These are phyloP conservation scores for Scopus umbretta DNA, from an alignment of 2,113 vertebrate species.

Conservation along the genomic window DNA sequence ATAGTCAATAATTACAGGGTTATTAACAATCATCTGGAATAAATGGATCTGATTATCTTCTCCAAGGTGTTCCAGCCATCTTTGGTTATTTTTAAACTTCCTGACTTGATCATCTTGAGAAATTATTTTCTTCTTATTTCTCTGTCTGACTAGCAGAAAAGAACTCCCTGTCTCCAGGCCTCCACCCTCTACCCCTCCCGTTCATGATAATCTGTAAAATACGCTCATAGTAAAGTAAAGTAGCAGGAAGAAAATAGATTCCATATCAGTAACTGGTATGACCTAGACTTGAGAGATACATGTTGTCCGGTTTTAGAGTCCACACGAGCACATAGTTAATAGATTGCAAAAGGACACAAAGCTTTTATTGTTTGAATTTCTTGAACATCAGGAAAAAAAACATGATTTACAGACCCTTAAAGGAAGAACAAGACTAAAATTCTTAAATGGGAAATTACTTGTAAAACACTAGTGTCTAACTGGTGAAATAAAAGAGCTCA, in stretches of 20 bases:
- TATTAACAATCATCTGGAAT: conserved; percentile 8
- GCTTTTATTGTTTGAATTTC: neutral
- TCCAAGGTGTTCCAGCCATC: neutral
- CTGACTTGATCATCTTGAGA: neutral
- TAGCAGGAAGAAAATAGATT: neutral
- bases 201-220: neutral
- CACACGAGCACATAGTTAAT: neutral
- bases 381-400: neutral
- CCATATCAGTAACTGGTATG: neutral
- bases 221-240: neutral
- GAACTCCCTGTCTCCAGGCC: neutral
- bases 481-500: neutral
- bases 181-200: neutral
- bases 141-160: neutral
- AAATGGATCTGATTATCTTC: conserved; percentile 14
- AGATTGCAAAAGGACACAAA: neutral
- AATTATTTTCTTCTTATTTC: conserved; percentile 24
- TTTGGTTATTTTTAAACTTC: conserved; percentile 20
- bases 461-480: neutral
- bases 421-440: neutral
- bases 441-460: neutral
- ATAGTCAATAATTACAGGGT: neutral
- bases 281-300: neutral
- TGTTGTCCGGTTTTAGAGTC: neutral
- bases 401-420: neutral